Percentiles rank a stretch among this genome's conserved stretches.
Evolutionary conservation across 2,888 invertebrate species (phyloP).

Genomic region (Phyto melanocephala): DNA sequence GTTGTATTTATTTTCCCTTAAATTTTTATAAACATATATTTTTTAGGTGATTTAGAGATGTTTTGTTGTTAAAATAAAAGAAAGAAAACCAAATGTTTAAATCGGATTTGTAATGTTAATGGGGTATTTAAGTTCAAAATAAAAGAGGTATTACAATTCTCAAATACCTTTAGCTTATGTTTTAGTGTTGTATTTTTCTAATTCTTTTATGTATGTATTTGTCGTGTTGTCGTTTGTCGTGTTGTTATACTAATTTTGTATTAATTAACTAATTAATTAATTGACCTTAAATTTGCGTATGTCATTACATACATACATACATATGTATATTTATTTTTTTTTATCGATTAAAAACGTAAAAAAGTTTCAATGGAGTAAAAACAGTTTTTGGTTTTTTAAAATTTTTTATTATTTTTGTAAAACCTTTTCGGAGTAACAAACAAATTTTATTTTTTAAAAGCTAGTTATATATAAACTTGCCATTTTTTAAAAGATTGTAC

Average conservation of each 20-base stretch:
- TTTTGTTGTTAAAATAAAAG: neutral
- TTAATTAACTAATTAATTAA: neutral
- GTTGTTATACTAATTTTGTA: neutral
- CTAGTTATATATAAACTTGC: no score
- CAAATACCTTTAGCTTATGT: constrained; percentile 24
- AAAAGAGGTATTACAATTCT: constrained; percentile 44
- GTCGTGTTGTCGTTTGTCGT: neutral
- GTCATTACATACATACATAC: no score
- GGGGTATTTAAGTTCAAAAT: constrained; percentile 52
- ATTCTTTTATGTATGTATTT: neutral
- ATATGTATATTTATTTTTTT: no score
- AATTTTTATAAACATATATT: no score
- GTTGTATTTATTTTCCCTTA: neutral
- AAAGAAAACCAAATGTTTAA: constrained; percentile 42
- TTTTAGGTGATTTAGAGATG: neutral
- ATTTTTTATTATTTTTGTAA: no score
- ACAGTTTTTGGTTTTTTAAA: no score
- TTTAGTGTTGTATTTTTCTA: neutral
- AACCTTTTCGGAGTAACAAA: no score
- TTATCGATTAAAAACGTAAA: no score
- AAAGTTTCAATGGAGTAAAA: no score
- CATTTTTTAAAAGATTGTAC: no score
- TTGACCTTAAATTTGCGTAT: constrained; percentile 3
- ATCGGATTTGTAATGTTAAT: constrained; percentile 58
- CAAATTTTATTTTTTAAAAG: no score